phyloP scores from a whole-genome alignment of 2,113 vertebrate genomes.

The Arvicanthis niloticus region DNA sequence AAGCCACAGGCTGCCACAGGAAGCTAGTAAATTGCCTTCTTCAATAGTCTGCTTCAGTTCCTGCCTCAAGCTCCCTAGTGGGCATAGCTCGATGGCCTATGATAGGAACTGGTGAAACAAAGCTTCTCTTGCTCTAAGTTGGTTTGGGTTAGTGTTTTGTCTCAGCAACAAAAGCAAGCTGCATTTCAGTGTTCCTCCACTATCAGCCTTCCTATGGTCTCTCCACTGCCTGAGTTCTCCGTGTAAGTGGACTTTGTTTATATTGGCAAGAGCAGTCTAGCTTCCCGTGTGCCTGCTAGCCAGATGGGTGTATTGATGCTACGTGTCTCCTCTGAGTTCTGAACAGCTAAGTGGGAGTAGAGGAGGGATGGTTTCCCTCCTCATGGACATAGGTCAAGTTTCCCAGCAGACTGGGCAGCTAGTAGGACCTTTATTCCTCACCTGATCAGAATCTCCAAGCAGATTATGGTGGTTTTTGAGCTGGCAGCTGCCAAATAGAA shows the following conservation, averaged over 20 bases:
- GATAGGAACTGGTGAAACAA: neutral
- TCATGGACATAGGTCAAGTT: neutral
- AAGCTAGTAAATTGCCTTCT: neutral
- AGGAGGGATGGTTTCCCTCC: neutral
- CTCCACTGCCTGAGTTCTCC: neutral
- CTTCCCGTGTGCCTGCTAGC: neutral
- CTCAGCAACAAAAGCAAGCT: neutral
- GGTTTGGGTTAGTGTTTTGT: neutral
- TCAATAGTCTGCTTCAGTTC: neutral
- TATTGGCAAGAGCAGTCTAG: neutral
- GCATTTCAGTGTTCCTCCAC: neutral
- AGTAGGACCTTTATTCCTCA: neutral
- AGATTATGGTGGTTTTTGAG: neutral
- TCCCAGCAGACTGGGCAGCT: neutral
- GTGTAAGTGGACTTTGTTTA: neutral
- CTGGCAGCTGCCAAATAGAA: neutral
- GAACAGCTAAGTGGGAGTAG: neutral
- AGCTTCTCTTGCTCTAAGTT: neutral
- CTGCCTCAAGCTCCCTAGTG: rapidly evolving
- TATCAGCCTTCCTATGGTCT: neutral
- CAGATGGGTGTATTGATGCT: neutral
- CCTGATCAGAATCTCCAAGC: neutral
- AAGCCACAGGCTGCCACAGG: neutral
- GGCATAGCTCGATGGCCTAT: too few relatives aligned
- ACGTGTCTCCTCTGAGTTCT: neutral